These are phyloP conservation scores for Falco berigora DNA, from an alignment of 2,797 vertebrate species.

Conservation along the genomic window DNA sequence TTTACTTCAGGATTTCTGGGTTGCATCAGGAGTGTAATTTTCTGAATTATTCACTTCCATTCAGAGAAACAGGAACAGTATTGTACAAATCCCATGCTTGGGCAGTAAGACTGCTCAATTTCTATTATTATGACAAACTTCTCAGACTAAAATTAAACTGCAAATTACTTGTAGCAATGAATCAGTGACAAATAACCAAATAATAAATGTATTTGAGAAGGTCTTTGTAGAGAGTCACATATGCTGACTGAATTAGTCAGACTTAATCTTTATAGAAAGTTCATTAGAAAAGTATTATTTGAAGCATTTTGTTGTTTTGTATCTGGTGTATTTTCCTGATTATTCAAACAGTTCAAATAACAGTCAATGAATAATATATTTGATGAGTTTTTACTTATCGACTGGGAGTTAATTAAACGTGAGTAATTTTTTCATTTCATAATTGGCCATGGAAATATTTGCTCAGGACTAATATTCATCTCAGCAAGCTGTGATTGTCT, in stretches of 20 bases:
- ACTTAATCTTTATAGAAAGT: not conserved
- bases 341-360: not conserved
- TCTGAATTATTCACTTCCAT: not conserved
- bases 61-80: not conserved
- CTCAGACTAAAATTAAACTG: not conserved
- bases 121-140: not conserved
- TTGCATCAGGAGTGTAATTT: not conserved
- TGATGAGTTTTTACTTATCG: not conserved
- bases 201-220: not conserved
- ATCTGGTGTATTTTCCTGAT: not conserved
- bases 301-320: not conserved
- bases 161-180: not conserved
- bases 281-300: not conserved
- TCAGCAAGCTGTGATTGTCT: not conserved
- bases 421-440: not conserved
- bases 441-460: not conserved
- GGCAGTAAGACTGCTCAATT: not conserved
- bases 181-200: not conserved
- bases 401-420: not conserved
- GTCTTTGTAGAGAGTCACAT: not conserved
- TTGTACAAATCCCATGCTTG: not conserved
- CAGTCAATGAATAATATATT: not conserved
- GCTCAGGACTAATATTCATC: not conserved
- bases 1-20: not conserved
- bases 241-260: not conserved